Evolutionary conservation across 1,140 invertebrate species (phyloP), one percentile per base, ranked within the genome.

Genomic region (Papilio dardanus): DNA sequence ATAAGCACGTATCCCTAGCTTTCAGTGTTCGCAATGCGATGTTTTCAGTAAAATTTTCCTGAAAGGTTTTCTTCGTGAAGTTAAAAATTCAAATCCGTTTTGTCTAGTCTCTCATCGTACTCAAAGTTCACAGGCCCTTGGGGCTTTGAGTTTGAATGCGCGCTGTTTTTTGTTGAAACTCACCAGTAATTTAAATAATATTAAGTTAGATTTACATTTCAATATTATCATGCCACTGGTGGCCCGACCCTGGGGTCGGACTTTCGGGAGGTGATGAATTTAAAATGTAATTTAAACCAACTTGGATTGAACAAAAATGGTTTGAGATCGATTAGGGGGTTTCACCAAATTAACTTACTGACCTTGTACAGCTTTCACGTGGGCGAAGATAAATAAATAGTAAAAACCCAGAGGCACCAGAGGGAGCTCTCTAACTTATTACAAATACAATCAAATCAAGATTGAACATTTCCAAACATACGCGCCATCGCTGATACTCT

Each of bases 21-120:
- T 58, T 30, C 24, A 58, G 42, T 46, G n/a, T 58, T 58, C 21
- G 21, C 12, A 58, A 24, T 54, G 50, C 50, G 19, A 6, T 21
- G 8, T 14, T 28, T 58, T 24, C 28, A 28, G 21, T 58, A 28
- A 30, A 58, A 58, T 28, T 28, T 58, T 28, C 24, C 54, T 58
- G 54, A 58, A 58, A 58, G 21, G 21, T 28, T 58, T 58, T 58
- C 54, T 58, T 58, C 54, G 24, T 3, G 14, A 58, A 28, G 54
- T 58, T 24, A 28, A 58, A 58, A 58, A 58, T 58, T 58, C 12
- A 58, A 58, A 58, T 58, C 21, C 21, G 24, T 58, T 58, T n/a
- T 10, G 21, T 28, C 54, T 58, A 58, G n/a, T 50, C 54, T 12
- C 7, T 28, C 10, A 16, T 1, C 3, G 54, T 14, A 37, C 35